These are phyloP conservation scores for Galaxea fascicularis DNA, from an alignment of 92 coral and sea anemone species.

Conservation along the genomic window DNA sequence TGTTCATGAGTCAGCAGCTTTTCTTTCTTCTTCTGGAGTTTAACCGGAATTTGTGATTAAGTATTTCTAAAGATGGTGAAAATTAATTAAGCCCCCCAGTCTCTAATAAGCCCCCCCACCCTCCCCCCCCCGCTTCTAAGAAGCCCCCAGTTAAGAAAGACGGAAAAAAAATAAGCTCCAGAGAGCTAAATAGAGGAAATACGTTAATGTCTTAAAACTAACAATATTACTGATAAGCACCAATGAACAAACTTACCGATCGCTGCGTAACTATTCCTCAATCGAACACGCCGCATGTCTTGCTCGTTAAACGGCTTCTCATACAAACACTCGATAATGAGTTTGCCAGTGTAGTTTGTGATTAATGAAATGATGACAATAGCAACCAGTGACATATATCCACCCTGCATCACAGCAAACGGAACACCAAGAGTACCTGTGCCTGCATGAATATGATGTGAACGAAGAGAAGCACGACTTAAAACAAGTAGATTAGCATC, in stretches of 20 bases:
- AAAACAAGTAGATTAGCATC: too few relatives aligned
- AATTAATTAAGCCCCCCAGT: too few relatives aligned
- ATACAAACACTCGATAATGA: conserved; percentile 92
- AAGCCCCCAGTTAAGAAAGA: too few relatives aligned
- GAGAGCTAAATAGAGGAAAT: too few relatives aligned
- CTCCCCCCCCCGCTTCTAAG: too few relatives aligned
- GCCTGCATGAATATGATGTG: conserved; percentile 53
- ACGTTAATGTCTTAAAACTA: too few relatives aligned
- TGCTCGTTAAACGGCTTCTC: conserved; percentile 65
- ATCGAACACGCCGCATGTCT: conserved; percentile 74
- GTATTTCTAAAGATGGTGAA: too few relatives aligned
- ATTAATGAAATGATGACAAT: conserved; percentile 82
- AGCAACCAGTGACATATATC: conserved; percentile 89
- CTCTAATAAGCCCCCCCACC: too few relatives aligned
- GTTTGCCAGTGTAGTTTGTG: conserved; percentile 98
- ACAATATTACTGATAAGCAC: neutral
- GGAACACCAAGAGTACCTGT: conserved; percentile 99
- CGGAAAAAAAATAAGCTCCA: too few relatives aligned
- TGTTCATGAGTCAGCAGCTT: too few relatives aligned
- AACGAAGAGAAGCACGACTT: neutral
- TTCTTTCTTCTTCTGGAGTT: too few relatives aligned
- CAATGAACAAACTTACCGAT: conserved; percentile 66
- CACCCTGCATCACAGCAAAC: conserved; percentile 96
- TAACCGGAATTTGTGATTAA: too few relatives aligned
- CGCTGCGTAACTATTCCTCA: conserved; percentile 87